Evolutionary conservation across 1,140 invertebrate genomes (phyloP), one percentile per base, ranked within the genome.

Genomic region (Drosophila orosa): DNA sequence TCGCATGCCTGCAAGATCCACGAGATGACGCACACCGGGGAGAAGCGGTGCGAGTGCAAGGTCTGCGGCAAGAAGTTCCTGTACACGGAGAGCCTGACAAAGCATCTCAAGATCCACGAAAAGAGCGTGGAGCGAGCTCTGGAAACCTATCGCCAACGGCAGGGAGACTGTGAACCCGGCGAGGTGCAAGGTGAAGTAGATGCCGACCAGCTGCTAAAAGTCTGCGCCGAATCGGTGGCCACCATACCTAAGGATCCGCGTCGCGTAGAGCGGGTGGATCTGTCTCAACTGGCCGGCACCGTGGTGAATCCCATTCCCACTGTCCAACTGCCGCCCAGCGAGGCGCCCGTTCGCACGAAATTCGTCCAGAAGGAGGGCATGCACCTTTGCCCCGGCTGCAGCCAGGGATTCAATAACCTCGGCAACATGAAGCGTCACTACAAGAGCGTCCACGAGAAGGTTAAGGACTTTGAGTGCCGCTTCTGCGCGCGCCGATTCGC

Each of bases 11-110:
- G 91, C 24, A 91, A 92, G 33, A 91, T 92, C 13, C 91, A 92
- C 22, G 89, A 91, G 66, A 92, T 92, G 91, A 92, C 86, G 0
- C 91, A 92, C 60, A 92, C 91, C 24, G 95, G 95, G 0, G 94
- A 93, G 45, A 92, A 91, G 54, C 86, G 83, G 0, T 91, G 89
- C 50, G 91, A 90, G 52, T 92, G 91, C 65, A 91, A 91, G 57
- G 84, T 87, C 1, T 87, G 83, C 6, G 84, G 84, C 37, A 87
- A 87, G 25, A 76, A 89, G 48, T 87, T 87, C 22, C 67, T 91
- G 3, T 90, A 91, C 44, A 76, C 87, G 0, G 89, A 91, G 29
- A 90, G 87, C 29, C 42, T 91, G 0, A 91, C 84, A 0, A 91
- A 91, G 50, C 90, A 91, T 55, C 54, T 91, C 2, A 90, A 91